Conservation (phyloP, 2,888 invertebrate genomes). For the Agrochola circellaris region DNA sequence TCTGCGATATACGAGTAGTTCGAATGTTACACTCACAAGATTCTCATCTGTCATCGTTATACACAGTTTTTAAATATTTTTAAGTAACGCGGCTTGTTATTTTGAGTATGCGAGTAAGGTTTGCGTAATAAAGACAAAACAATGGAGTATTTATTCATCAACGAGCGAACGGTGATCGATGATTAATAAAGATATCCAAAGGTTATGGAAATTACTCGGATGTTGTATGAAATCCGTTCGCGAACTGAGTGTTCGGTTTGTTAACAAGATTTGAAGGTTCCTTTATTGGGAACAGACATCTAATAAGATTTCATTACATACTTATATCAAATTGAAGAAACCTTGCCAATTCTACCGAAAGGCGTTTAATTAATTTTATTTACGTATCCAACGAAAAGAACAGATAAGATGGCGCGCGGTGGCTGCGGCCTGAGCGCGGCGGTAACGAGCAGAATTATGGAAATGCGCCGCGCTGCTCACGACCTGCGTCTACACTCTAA, state of each 20-base stretch:
- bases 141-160: slow-evolving; percentile 14
- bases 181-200: slow-evolving; percentile 14
- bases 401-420: slow-evolving; percentile 75
- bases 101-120: slow-evolving; percentile 6
- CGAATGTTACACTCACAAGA: slow-evolving; percentile 49
- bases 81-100: slow-evolving; percentile 29
- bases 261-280: slow-evolving; percentile 12
- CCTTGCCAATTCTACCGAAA: slow-evolving; percentile 39
- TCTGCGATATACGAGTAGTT: slow-evolving; percentile 43
- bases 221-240: neutral
- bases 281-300: slow-evolving; percentile 20
- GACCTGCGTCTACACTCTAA: slow-evolving; percentile 62
- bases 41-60: slow-evolving; percentile 44
- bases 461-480: slow-evolving; percentile 75
- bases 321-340: slow-evolving; percentile 34
- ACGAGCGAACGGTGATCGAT: neutral
- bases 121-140: slow-evolving; percentile 25
- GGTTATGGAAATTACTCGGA: slow-evolving; percentile 1
- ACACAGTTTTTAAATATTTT: slow-evolving; percentile 43
- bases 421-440: slow-evolving; percentile 56
- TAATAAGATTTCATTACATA: slow-evolving; percentile 31
- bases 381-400: slow-evolving; percentile 72
- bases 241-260: neutral
- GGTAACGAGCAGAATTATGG: slow-evolving; percentile 87
- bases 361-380: slow-evolving; percentile 77